Conservation (phyloP, 2,888 invertebrate species). For the Cheilosia soror region DNA sequence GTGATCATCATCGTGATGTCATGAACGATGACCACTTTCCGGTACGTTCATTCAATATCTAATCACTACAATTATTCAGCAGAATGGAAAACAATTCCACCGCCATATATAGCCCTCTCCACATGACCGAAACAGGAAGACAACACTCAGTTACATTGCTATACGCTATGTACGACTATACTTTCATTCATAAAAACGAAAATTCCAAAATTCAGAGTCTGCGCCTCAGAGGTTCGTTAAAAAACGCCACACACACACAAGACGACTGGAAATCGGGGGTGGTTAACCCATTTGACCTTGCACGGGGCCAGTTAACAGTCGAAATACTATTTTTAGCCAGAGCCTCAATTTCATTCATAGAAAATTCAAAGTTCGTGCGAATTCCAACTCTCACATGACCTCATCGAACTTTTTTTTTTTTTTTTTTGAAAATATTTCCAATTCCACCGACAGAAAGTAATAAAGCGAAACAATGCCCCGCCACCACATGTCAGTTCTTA, state of each 20-base stretch:
- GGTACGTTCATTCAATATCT: constrained; percentile 64
- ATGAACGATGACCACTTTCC: constrained; percentile 66
- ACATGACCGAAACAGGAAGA: constrained; percentile 39
- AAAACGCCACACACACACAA: neutral
- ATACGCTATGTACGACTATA: constrained; percentile 15
- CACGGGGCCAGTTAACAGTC: constrained; percentile 11
- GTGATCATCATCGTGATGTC: constrained; percentile 30
- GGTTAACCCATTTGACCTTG: constrained; percentile 67
- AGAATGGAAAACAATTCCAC: constrained; percentile 54
- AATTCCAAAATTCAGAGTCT: constrained; percentile 46
- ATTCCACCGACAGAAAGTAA: constrained; percentile 22
- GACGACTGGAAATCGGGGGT: constrained; percentile 27
- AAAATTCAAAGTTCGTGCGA: constrained; percentile 9
- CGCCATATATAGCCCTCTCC: neutral
- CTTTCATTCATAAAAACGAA: constrained; percentile 52
- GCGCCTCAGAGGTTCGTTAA: constrained; percentile 8
- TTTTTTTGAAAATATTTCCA: constrained; percentile 7
- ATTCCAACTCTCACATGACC: constrained; percentile 5
- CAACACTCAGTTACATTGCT: constrained; percentile 10
- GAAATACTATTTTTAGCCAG: constrained; percentile 7
- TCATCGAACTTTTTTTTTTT: constrained; percentile 4
- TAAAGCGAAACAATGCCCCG: constrained; percentile 28
- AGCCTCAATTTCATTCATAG: constrained; percentile 31
- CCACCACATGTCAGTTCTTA: constrained; percentile 25
- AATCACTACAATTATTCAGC: constrained; percentile 57